Base-by-base conservation (phyloP, 2,113 vertebrate genomes). In the Cyphotilapia sp. region DNA sequence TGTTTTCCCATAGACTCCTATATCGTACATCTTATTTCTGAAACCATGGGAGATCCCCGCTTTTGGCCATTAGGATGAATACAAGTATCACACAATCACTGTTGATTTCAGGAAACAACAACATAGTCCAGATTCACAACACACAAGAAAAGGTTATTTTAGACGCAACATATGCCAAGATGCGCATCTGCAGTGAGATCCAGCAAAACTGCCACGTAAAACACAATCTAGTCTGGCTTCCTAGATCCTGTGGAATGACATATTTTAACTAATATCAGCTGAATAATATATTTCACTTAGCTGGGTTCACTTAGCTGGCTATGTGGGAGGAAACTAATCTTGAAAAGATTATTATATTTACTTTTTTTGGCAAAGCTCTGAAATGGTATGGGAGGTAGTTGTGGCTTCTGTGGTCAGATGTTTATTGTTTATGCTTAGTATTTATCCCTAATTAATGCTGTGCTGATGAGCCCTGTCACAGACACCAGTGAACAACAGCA, bases 141-240 rank as follows among this genome's bases (percentile, higher is more conserved):
- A 74, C 87, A 87, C 87, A 86, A 93, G 94, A 95, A 90, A 93
- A 91, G 89, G 87, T 95, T 92, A 95, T 95, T 94, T 95, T 91
- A 96, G 94, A 96, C 95, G 94, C 91, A 91, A 95, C 87, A 95
- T 81, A 81, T 96, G 96, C 96, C 97, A 97, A 96, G 95, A 89
- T 95, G 96, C 93, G 97, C 97, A 97, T 97, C 97, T 98, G 97
- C 96, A 96, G 89, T 86, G 83, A 83, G 91, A 90, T 33, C 51
- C 93, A 91, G 95, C 96, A 96, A 96, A 95, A 84, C 94, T 96
- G 90, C 86, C 91, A 93, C 2, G 87, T 95, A 93, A 89, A 96
- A 95, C 89, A 87, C 57, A 42, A 96, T 94, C 57, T 88, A 59
- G 84, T 90, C 85, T 63, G 63, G 69, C 91, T 93, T 93, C 85